Evolutionary conservation across 2,797 vertebrate species (phyloP).

Genomic region (Tapera naevia): DNA sequence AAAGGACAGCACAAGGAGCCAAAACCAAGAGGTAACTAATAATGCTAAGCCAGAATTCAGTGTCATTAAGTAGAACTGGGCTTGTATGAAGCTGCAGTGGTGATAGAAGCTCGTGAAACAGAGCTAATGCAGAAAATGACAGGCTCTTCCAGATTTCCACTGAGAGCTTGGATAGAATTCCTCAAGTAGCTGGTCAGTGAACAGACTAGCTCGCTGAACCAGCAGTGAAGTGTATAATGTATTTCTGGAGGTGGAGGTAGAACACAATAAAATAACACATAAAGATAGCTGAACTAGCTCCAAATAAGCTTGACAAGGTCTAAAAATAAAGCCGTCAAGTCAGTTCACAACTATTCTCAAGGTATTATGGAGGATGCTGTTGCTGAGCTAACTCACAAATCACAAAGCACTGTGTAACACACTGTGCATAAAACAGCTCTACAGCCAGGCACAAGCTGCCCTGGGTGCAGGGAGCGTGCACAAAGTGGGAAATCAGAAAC

Average conservation of each 20-base stretch:
- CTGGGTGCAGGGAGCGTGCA: fast-evolving
- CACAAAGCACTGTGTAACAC: not conserved
- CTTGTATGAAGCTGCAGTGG: not conserved
- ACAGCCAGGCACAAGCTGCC: not conserved
- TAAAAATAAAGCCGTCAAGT: not conserved
- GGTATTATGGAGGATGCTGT: not conserved
- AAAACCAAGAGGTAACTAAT: not conserved
- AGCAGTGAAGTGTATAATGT: not conserved
- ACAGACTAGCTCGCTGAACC: not conserved
- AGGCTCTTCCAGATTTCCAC: not conserved
- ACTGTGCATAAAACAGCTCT: not conserved
- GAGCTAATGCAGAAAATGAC: not conserved
- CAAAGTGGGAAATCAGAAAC: not conserved
- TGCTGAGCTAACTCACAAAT: not conserved
- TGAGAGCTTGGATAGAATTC: not conserved
- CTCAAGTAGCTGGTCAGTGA: not conserved
- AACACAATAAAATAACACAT: not conserved
- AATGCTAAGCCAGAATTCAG: not conserved
- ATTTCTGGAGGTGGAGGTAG: not conserved
- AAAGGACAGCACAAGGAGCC: not conserved
- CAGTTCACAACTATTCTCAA: not conserved
- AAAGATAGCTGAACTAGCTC: not conserved
- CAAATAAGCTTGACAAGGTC: not conserved
- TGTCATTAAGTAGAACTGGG: not conserved
- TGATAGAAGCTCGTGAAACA: not conserved